Percentiles rank a stretch among this genome's conserved stretches.
Conservation (phyloP, 2,797 vertebrate species). For the Notamacropus eugenii region DNA sequence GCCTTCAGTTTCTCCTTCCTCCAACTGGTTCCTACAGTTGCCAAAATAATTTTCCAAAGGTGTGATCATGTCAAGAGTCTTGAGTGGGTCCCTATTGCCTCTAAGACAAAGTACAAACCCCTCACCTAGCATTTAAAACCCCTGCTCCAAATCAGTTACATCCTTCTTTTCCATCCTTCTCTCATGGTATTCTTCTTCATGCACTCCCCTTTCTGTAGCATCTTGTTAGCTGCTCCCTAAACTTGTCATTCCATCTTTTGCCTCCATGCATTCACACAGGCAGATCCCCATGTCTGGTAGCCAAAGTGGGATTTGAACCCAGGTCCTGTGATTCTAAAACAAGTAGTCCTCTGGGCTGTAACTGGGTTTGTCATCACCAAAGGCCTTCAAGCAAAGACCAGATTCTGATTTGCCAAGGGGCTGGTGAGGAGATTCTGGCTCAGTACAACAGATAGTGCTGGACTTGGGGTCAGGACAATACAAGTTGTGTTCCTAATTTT, state of each 20-base stretch:
- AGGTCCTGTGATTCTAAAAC: neutral
- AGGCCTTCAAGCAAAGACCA: neutral
- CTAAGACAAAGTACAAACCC: neutral
- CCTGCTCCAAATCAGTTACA: accelerated
- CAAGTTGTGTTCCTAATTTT: neutral
- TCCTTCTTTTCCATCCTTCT: neutral
- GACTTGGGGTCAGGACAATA: neutral
- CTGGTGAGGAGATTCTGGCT: neutral
- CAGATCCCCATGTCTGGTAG: neutral
- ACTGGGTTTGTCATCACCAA: too few relatives aligned
- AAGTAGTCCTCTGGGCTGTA: neutral
- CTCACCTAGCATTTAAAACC: neutral
- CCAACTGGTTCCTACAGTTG: neutral
- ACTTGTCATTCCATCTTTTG: neutral
- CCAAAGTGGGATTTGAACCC: neutral
- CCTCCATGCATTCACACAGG: neutral
- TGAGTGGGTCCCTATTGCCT: neutral
- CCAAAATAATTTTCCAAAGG: neutral
- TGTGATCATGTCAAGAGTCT: neutral
- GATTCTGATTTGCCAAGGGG: neutral
- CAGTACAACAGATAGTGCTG: neutral
- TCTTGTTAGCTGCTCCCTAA: neutral
- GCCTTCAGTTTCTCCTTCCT: neutral
- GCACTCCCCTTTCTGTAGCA: neutral
- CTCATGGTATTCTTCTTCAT: neutral